phyloP scores from a whole-genome alignment of 2,888 invertebrate species.

The Girardia tigrina region DNA sequence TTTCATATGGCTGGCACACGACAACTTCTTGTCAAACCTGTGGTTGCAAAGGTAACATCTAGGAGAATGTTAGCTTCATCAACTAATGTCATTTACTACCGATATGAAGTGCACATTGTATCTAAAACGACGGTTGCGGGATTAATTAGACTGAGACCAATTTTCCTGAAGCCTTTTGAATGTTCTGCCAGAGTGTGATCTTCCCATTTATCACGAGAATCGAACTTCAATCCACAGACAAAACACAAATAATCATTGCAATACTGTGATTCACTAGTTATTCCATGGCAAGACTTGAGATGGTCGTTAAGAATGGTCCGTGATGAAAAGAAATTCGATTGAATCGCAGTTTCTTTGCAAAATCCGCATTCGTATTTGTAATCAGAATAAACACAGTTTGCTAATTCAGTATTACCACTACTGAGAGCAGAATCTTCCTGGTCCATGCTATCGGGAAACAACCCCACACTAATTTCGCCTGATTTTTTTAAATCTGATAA shows the following conservation, averaged over 20 bases:
- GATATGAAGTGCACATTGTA: not conserved
- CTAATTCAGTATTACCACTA: not conserved
- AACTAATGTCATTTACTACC: not conserved
- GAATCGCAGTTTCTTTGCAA: not conserved
- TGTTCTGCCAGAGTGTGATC: not conserved
- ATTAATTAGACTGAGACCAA: not conserved
- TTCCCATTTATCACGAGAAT: slow-evolving; percentile 23
- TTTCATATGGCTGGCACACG: slow-evolving; percentile 20
- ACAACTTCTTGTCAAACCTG: slow-evolving; percentile 21
- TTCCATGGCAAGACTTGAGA: not conserved
- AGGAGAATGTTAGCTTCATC: not conserved
- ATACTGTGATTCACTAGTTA: not conserved
- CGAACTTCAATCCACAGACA: not conserved
- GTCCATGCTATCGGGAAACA: not conserved
- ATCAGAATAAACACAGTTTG: not conserved
- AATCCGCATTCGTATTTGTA: not conserved
- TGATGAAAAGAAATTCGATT: not conserved
- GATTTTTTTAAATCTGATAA: not conserved
- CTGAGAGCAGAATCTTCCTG: not conserved
- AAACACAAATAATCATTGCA: not conserved
- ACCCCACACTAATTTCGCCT: not conserved
- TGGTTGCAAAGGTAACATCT: slow-evolving; percentile 18
- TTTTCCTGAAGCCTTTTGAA: not conserved
- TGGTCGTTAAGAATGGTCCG: not conserved
- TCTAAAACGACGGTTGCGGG: not conserved